These are phyloP conservation scores for Drosophila anomelani DNA, from an alignment of 2,888 invertebrate species.

Conservation along the genomic window DNA sequence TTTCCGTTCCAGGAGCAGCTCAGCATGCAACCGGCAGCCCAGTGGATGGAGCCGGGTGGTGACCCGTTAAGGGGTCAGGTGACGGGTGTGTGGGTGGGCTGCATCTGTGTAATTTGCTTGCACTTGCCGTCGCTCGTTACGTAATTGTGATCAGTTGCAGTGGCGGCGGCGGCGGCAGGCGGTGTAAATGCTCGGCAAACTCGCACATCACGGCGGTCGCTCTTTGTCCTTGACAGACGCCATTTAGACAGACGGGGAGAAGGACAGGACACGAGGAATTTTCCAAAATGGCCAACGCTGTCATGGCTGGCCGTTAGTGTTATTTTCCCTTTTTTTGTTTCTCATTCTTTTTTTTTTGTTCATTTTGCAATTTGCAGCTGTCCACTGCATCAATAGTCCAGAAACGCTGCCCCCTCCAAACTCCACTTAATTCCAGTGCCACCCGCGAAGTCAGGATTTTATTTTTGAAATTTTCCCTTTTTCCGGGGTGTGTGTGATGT, in stretches of 20 bases:
- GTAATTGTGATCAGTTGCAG: conserved; percentile 74
- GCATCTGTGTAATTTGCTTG: conserved; percentile 75
- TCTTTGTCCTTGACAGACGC: conserved; percentile 74
- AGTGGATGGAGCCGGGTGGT: conserved; percentile 6
- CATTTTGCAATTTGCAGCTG: conserved; percentile 76
- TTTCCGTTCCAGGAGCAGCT: conserved; percentile 70
- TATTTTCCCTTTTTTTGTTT: conserved; percentile 22
- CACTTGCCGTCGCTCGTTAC: conserved; percentile 50
- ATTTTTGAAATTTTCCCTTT: conserved; percentile 33
- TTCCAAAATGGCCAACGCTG: conserved; percentile 64
- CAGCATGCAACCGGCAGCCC: conserved; percentile 71
- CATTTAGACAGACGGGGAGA: conserved; percentile 57
- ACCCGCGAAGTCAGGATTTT: conserved; percentile 40
- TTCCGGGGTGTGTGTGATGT: conserved; percentile 23
- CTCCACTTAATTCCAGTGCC: conserved; percentile 49
- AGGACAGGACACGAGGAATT: conserved; percentile 41
- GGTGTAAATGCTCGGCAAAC: conserved; percentile 68
- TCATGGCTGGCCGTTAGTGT: conserved; percentile 55
- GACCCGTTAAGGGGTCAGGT: background rate
- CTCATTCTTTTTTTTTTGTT: conserved; percentile 18
- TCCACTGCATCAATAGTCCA: conserved; percentile 57
- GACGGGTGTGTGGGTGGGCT: conserved; percentile 8
- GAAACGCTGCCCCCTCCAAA: conserved; percentile 10
- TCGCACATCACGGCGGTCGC: conserved; percentile 50
- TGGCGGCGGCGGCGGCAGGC: conserved; percentile 19